Evolutionary conservation across 1,140 invertebrate species (phyloP).

Genomic region (Pseudobourletiella spinata): DNA sequence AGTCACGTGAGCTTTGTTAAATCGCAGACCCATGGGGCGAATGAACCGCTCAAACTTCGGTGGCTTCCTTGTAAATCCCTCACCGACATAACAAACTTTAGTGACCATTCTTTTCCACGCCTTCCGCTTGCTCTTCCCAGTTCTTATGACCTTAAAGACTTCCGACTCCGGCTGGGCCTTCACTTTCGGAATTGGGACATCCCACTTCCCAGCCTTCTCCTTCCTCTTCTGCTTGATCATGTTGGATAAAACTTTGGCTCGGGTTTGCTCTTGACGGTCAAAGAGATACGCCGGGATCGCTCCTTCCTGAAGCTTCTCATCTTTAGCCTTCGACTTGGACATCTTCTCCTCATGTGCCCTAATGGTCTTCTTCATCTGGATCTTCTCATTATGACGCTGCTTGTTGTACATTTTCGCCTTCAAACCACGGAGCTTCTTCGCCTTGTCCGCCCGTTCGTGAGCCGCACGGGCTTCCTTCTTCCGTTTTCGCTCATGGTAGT

Average conservation of each 20-base stretch:
- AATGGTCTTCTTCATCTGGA: slow-evolving; percentile 98
- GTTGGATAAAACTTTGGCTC: slow-evolving; percentile 93
- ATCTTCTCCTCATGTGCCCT: slow-evolving; percentile 84
- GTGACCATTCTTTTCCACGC: slow-evolving; percentile 99
- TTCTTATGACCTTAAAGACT: slow-evolving; percentile 90
- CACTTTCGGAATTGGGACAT: slow-evolving; percentile 98
- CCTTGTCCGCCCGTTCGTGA: slow-evolving; percentile 80
- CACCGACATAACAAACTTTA: slow-evolving; percentile 96
- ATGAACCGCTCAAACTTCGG: slow-evolving; percentile 99
- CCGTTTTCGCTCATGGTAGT: slow-evolving; percentile 94
- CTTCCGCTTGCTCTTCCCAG: slow-evolving; percentile 90
- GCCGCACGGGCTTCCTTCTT: slow-evolving; percentile 90
- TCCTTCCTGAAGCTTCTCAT: slow-evolving; percentile 72
- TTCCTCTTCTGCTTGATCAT: slow-evolving; percentile 99
- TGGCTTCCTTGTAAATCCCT: slow-evolving; percentile 96
- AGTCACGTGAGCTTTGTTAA: slow-evolving; percentile 96
- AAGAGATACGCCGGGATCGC: slow-evolving; percentile 92
- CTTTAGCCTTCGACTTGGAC: slow-evolving; percentile 59
- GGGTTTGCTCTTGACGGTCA: slow-evolving; percentile 88
- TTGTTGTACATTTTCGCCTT: slow-evolving; percentile 98
- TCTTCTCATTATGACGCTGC: slow-evolving; percentile 92
- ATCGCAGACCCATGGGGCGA: slow-evolving; percentile 90
- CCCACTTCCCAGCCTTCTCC: slow-evolving; percentile 99
- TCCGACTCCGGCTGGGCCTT: slow-evolving; percentile 94
- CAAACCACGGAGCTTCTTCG: slow-evolving; percentile 83